Conservation (phyloP, 2,797 vertebrate species). For the Semaprochilodus insignis region DNA sequence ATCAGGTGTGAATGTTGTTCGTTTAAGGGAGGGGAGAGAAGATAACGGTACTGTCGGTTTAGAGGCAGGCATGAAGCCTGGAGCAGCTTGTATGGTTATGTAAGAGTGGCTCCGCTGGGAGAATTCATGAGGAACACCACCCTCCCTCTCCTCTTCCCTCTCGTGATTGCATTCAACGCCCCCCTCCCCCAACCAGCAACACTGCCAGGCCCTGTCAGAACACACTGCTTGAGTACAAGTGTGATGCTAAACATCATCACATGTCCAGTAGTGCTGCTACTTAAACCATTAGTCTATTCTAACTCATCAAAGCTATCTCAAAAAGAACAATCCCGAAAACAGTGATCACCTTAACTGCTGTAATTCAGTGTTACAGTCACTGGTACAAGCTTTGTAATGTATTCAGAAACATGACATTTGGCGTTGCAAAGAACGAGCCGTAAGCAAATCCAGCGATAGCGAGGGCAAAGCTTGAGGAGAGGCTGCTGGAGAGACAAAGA, state of each 20-base stretch:
- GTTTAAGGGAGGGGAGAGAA: constrained; percentile 8
- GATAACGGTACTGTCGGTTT: constrained; percentile 48
- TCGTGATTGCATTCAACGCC: constrained; percentile 32
- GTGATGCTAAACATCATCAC: not conserved
- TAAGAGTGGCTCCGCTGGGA: constrained; percentile 58
- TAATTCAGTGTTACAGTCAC: not conserved
- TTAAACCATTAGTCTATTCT: not conserved
- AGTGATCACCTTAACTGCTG: not conserved
- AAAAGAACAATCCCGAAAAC: not conserved
- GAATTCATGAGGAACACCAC: constrained; percentile 46
- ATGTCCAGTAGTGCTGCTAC: not conserved
- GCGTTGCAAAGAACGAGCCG: constrained; percentile 10
- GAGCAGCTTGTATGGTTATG: constrained; percentile 65
- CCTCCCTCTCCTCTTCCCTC: constrained; percentile 56
- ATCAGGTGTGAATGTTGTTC: constrained; percentile 37
- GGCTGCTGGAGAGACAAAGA: constrained; percentile 50
- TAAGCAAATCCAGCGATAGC: constrained; percentile 31
- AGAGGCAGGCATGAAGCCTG: constrained; percentile 38
- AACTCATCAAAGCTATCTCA: not conserved
- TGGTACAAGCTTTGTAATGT: not conserved
- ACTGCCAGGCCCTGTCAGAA: constrained; percentile 1
- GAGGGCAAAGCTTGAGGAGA: constrained; percentile 36
- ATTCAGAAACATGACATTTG: constrained; percentile 32
- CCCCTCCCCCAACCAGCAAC: constrained; percentile 9
- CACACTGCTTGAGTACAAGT: not conserved